A percentile compares a stretch with the other conserved stretches of the same genome.
These are phyloP conservation scores for Acheta domesticus DNA, from an alignment of 2,888 invertebrate species.

Conservation along the genomic window DNA sequence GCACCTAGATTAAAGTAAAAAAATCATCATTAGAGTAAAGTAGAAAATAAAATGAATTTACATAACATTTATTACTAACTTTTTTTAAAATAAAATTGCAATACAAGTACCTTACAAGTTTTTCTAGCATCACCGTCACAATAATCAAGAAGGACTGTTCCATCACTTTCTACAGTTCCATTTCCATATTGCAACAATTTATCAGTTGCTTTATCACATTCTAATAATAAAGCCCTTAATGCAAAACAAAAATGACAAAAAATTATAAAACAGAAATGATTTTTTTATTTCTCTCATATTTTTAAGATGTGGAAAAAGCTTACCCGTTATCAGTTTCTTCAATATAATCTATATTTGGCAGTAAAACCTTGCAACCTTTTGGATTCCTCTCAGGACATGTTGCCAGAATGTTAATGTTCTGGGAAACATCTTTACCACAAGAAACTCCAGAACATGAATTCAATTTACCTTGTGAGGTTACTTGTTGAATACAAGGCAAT, in stretches of 20 bases:
- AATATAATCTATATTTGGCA: background rate
- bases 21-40: background rate
- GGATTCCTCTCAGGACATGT: background rate
- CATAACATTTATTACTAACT: too few species aligned
- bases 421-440: background rate
- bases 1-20: background rate
- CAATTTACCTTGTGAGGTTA: too few species aligned
- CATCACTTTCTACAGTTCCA: background rate
- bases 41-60: background rate
- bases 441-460: background rate
- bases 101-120: background rate
- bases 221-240: background rate
- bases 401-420: constrained; percentile 6
- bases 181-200: constrained; percentile 19
- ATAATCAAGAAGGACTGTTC: constrained; percentile 11
- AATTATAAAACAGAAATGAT: background rate
- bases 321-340: background rate
- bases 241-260: too few species aligned
- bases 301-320: background rate
- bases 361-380: constrained; percentile 18
- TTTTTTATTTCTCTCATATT: background rate
- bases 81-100: background rate
- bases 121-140: background rate
- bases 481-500: background rate
- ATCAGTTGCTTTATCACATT: constrained; percentile 4